Evolutionary conservation across 2,797 vertebrate species (phyloP).

Genomic region (Cossypha caffra): DNA sequence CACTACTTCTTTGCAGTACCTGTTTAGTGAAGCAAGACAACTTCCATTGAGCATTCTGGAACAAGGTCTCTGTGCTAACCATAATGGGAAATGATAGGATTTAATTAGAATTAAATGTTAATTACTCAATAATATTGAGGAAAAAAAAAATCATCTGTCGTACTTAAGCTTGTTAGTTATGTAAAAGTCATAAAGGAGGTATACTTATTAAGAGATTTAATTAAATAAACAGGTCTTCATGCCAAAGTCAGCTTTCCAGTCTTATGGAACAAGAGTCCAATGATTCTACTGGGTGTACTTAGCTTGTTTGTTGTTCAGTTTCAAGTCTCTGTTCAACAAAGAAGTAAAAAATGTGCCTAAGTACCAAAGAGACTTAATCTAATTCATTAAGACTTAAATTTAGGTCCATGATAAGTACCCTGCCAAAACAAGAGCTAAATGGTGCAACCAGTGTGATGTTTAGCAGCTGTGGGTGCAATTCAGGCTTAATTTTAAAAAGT

Average conservation of each 20-base stretch:
- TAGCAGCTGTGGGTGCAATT: not conserved
- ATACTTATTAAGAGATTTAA: conserved; percentile 47
- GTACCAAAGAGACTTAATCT: not conserved
- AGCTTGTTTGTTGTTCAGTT: not conserved
- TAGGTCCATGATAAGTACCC: not conserved
- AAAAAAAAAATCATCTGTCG: conserved; percentile 52
- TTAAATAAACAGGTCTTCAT: conserved; percentile 41
- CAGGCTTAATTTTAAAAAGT: not conserved
- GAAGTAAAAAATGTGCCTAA: not conserved
- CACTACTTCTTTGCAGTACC: not conserved
- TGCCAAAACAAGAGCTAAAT: not conserved
- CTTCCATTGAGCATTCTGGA: not conserved
- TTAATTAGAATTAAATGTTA: conserved; percentile 57
- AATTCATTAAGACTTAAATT: conserved; percentile 6
- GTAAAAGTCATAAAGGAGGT: conserved; percentile 27
- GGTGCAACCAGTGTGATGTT: not conserved
- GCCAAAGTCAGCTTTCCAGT: conserved; percentile 43
- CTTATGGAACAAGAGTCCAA: not conserved
- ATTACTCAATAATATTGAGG: conserved; percentile 54
- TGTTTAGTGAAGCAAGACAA: not conserved
- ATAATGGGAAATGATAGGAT: conserved; percentile 1
- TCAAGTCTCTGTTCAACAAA: not conserved
- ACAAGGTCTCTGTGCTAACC: not conserved
- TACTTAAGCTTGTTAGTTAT: conserved; percentile 39
- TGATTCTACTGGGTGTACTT: not conserved